A percentile compares a stretch with the other conserved stretches of the same genome.
Evolutionary conservation across 1,140 invertebrate genomes (phyloP).

Genomic region (Drosophila littoralis): DNA sequence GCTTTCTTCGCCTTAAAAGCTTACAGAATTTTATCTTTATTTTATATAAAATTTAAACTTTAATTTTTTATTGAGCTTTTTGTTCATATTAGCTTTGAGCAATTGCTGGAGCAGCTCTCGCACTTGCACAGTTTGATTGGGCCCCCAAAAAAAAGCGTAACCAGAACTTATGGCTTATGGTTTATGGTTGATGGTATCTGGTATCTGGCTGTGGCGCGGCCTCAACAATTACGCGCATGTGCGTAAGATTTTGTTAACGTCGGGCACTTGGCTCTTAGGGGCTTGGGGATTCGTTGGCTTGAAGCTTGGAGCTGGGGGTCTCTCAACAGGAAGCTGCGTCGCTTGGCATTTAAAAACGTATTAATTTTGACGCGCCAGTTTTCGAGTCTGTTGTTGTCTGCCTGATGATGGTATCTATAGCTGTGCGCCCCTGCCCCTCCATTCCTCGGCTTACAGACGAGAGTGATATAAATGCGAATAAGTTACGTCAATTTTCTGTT

Average conservation of each 20-base stretch:
- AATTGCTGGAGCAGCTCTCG: constrained; percentile 25
- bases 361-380: constrained; percentile 77
- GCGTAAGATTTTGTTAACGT: constrained; percentile 65
- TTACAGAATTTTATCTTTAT: too few relatives aligned
- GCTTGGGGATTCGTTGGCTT: constrained; percentile 24
- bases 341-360: constrained; percentile 81
- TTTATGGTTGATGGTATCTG: constrained; percentile 30
- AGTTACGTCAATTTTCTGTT: constrained; percentile 73
- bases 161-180: constrained; percentile 30
- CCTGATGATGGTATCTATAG: constrained; percentile 66
- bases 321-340: constrained; percentile 76
- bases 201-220: constrained; percentile 16
- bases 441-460: constrained; percentile 20
- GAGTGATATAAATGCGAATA: constrained; percentile 78
- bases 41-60: too few relatives aligned
- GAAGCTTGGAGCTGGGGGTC: constrained; percentile 3
- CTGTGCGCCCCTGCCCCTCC: background rate
- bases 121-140: constrained; percentile 38
- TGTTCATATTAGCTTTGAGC: background rate
- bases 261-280: constrained; percentile 20
- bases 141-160: constrained; percentile 21
- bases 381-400: constrained; percentile 18
- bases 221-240: constrained; percentile 77
- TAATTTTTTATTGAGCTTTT: too few relatives aligned
- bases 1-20: too few relatives aligned